A percentile compares a stretch with the other conserved stretches of the same genome.
Conservation (phyloP, 2,888 invertebrate species). For the Mechanitis messenoides region DNA sequence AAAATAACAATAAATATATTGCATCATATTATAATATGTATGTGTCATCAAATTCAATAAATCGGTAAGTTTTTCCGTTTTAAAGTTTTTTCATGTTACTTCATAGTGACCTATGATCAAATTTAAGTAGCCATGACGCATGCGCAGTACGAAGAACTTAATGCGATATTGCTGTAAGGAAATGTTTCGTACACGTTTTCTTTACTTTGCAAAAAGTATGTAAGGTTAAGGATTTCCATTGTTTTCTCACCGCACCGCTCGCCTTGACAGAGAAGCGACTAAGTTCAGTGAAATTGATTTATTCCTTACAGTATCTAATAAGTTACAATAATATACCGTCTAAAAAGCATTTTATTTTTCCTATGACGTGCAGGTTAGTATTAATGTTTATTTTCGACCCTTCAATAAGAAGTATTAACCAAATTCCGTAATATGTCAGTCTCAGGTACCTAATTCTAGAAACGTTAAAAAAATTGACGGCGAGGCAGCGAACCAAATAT, state of each 20-base stretch:
- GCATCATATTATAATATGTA: no score
- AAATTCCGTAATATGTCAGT: constrained; percentile 12
- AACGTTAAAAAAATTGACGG: constrained; percentile 60
- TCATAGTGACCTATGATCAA: background rate
- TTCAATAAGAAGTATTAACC: background rate
- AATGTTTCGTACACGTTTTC: constrained; percentile 18
- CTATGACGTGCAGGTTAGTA: background rate
- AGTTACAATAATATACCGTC: background rate
- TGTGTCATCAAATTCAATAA: background rate
- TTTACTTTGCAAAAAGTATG: constrained; percentile 16
- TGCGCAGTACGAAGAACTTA: constrained; percentile 17
- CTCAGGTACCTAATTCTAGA: constrained; percentile 47
- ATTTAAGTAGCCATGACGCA: constrained; percentile 19
- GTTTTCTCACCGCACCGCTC: constrained; percentile 30
- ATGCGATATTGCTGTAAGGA: constrained; percentile 24
- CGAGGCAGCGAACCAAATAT: constrained; percentile 63
- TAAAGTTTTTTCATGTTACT: constrained; percentile 9
- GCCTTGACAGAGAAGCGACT: constrained; percentile 25
- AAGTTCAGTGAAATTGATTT: constrained; percentile 25
- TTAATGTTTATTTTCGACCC: background rate
- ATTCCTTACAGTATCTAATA: constrained; percentile 15
- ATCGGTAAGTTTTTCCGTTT: background rate
- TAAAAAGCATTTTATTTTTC: no score
- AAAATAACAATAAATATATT: no score
- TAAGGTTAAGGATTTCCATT: constrained; percentile 29